phyloP scores from a whole-genome alignment of 2,888 invertebrate genomes.

The Ligdia adustata region DNA sequence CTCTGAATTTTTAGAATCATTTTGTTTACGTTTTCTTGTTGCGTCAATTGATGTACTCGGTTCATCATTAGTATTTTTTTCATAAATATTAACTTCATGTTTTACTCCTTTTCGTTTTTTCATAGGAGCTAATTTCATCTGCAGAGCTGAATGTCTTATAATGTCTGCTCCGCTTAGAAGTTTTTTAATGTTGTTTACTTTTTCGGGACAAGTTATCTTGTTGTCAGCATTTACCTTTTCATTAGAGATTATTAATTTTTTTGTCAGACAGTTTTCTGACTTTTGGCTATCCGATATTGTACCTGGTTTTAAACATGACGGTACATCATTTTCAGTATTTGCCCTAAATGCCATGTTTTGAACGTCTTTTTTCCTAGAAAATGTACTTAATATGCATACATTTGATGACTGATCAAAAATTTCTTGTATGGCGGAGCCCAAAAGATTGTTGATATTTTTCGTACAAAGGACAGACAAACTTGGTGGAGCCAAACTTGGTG shows the following conservation, averaged over 20 bases:
- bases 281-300: conserved; percentile 17
- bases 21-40: conserved; percentile 19
- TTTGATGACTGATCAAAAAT: conserved; percentile 14
- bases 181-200: conserved; percentile 19
- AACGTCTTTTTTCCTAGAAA: conserved; percentile 20
- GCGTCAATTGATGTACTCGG: conserved; percentile 18
- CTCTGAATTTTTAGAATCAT: conserved; percentile 14
- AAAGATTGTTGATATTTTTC: conserved; percentile 16
- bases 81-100: conserved; percentile 21
- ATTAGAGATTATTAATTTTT: conserved; percentile 19
- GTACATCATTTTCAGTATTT: conserved; percentile 13
- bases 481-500: conserved; percentile 10
- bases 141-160: conserved; percentile 20
- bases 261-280: conserved; percentile 18
- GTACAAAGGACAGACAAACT: conserved; percentile 17
- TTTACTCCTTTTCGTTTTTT: conserved; percentile 18
- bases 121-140: conserved; percentile 16
- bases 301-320: conserved; percentile 14
- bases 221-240: conserved; percentile 17
- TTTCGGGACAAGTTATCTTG: conserved; percentile 18
- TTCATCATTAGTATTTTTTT: conserved; percentile 19
- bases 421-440: conserved; percentile 14
- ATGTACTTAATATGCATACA: conserved; percentile 18
- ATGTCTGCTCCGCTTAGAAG: conserved; percentile 20
- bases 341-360: conserved; percentile 19